A percentile compares a stretch with the other conserved stretches of the same genome.
Conservation (phyloP, 2,888 invertebrate genomes). For the Amiota communis region DNA sequence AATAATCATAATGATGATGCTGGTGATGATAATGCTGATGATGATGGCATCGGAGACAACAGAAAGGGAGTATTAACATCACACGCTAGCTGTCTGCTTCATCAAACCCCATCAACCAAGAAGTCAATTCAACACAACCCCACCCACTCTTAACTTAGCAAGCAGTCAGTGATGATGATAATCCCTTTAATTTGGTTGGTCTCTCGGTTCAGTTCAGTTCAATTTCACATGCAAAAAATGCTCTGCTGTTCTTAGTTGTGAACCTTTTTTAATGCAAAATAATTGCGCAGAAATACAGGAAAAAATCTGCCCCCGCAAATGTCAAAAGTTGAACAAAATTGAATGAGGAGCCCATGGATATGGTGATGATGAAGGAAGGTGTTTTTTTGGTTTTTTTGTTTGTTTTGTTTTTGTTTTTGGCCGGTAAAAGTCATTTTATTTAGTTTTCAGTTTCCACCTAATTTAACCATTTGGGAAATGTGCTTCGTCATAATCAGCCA, state of each 20-base stretch:
- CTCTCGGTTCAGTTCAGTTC: slow-evolving; percentile 40
- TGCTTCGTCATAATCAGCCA: slow-evolving; percentile 70
- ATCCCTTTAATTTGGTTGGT: slow-evolving; percentile 50
- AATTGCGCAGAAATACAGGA: slow-evolving; percentile 49
- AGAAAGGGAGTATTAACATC: background rate
- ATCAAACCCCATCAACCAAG: background rate
- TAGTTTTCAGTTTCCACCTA: slow-evolving; percentile 69
- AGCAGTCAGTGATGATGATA: slow-evolving; percentile 22
- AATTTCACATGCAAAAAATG: slow-evolving; percentile 57
- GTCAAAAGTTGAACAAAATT: slow-evolving; percentile 37
- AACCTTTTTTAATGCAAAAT: slow-evolving; percentile 68
- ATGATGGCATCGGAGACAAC: too few species aligned
- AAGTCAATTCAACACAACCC: slow-evolving; percentile 13
- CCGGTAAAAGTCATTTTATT: slow-evolving; percentile 57
- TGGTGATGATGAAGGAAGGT: too few species aligned
- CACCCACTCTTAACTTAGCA: slow-evolving; percentile 36
- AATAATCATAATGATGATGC: too few species aligned
- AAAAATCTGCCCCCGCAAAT: slow-evolving; percentile 37
- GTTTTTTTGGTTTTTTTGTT: too few species aligned
- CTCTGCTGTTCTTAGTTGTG: slow-evolving; percentile 40
- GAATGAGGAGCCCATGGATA: too few species aligned
- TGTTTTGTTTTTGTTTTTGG: too few species aligned
- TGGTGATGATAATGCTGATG: too few species aligned
- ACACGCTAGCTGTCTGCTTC: background rate
- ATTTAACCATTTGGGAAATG: slow-evolving; percentile 70